Percentiles rank a stretch among this genome's conserved stretches.
These are phyloP conservation scores for Grallaria varia DNA, from an alignment of 2,113 vertebrate genomes.

Conservation along the genomic window DNA sequence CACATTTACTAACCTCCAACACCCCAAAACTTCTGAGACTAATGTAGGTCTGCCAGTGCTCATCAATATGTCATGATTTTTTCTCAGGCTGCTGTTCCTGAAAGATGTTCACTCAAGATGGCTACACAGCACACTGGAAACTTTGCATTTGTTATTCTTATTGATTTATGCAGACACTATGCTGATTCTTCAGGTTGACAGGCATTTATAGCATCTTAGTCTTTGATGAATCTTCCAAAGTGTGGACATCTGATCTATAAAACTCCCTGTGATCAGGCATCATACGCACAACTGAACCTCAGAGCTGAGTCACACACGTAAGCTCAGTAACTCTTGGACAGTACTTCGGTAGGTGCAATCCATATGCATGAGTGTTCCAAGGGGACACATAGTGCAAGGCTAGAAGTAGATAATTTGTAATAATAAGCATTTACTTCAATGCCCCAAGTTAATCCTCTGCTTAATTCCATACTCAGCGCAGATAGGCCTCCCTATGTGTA, in stretches of 20 bases:
- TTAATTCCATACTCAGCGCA: background rate
- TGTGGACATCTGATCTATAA: background rate
- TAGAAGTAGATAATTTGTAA: background rate
- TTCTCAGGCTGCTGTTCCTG: background rate
- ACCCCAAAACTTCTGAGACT: background rate
- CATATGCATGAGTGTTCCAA: background rate
- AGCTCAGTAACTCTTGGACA: background rate
- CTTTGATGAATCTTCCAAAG: background rate
- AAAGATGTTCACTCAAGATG: background rate
- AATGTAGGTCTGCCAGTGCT: background rate
- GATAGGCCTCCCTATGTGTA: background rate
- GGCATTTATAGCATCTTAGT: background rate
- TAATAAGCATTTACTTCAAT: background rate
- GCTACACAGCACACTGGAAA: background rate
- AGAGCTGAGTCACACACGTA: background rate
- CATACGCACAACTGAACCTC: background rate
- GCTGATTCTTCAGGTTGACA: background rate
- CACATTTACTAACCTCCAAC: background rate
- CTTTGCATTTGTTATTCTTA: background rate
- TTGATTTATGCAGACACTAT: background rate
- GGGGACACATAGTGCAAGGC: background rate
- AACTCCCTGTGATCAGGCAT: background rate
- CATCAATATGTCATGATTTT: background rate
- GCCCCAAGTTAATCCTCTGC: background rate
- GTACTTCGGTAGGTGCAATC: background rate